A percentile compares a stretch with the other conserved stretches of the same genome.
These are phyloP conservation scores for Phylloscopus trochilus DNA, from an alignment of 2,113 vertebrate species.

Conservation along the genomic window DNA sequence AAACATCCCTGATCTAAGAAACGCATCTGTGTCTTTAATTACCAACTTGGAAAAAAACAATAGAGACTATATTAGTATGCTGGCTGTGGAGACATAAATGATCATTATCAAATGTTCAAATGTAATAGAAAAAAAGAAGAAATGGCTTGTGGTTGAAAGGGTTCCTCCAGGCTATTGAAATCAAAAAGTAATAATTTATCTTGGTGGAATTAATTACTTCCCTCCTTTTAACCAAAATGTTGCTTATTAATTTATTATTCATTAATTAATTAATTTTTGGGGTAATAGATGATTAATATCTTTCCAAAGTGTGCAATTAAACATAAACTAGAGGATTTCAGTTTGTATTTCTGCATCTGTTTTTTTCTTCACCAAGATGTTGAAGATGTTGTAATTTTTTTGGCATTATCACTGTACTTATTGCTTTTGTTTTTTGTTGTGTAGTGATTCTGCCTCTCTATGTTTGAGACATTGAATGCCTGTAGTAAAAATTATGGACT, in stretches of 20 bases:
- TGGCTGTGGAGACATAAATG: not conserved
- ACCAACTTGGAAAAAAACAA: constrained; percentile 24
- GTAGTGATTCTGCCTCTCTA: not conserved
- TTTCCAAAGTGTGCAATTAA: not conserved
- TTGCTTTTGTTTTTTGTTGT: not conserved
- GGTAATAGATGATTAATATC: not conserved
- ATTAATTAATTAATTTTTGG: not conserved
- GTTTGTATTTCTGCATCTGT: not conserved
- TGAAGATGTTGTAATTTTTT: not conserved
- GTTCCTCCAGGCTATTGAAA: constrained; percentile 41
- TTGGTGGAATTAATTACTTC: constrained; percentile 26
- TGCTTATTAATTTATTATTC: constrained; percentile 10
- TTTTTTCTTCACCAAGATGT: not conserved
- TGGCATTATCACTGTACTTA: not conserved
- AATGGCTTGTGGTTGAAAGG: constrained; percentile 15
- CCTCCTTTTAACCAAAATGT: not conserved
- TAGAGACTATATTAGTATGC: constrained; percentile 13
- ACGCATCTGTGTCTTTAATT: constrained; percentile 51
- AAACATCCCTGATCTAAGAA: constrained; percentile 19
- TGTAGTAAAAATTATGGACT: not conserved
- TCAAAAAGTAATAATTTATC: constrained; percentile 44
- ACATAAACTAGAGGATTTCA: not conserved
- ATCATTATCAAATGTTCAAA: constrained; percentile 37
- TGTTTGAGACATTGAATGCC: not conserved
- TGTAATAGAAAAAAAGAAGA: constrained; percentile 25